Percentiles rank a stretch among this genome's conserved stretches.
Evolutionary conservation across 2,797 vertebrate species (phyloP).

Genomic region (Melanotaenia maccullochi): DNA sequence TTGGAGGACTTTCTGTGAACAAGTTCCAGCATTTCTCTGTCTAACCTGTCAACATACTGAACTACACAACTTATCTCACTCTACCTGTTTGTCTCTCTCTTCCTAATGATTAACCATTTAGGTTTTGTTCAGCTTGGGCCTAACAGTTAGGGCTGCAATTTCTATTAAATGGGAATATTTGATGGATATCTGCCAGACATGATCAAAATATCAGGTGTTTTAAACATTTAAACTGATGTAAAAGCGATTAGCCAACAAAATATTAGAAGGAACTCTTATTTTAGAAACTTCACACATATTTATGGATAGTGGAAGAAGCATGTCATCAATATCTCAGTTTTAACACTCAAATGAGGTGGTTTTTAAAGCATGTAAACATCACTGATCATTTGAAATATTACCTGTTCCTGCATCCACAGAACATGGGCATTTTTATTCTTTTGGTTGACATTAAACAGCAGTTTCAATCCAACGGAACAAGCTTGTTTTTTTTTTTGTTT

Average conservation of each 20-base stretch:
- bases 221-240: neutral
- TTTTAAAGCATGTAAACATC: neutral
- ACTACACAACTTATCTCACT: conserved; percentile 68
- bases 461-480: neutral
- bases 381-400: neutral
- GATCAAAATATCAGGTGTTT: neutral
- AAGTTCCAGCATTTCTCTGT: conserved; percentile 81
- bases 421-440: neutral
- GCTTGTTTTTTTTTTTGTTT: neutral
- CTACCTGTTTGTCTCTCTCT: conserved; percentile 56
- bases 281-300: too few species aligned
- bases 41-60: conserved; percentile 70
- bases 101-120: conserved; percentile 12
- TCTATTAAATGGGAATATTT: neutral
- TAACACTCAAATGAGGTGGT: too few species aligned
- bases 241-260: neutral
- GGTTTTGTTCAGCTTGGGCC: neutral
- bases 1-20: conserved; percentile 69
- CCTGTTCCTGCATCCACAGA: neutral
- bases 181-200: neutral
- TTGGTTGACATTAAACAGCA: neutral
- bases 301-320: neutral
- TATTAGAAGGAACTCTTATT: neutral
- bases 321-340: too few species aligned
- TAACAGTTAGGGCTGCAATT: neutral